A percentile compares a stretch with the other conserved stretches of the same genome.
phyloP scores from a whole-genome alignment of 2,888 invertebrate genomes.

The Prenolepis imparis region DNA sequence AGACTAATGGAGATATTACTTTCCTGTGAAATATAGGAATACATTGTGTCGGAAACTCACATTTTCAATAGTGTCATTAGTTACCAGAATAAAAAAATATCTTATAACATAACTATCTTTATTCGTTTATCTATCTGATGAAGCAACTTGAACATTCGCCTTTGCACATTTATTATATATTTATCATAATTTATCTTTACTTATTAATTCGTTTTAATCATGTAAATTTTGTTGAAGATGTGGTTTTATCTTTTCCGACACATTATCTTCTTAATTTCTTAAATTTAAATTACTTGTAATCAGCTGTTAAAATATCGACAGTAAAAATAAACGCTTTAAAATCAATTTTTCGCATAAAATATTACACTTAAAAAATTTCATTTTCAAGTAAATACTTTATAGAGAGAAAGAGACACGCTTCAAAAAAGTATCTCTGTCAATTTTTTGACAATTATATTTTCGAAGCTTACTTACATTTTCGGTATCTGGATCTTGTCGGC shows the following conservation, averaged over 20 bases:
- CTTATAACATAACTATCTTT: background rate
- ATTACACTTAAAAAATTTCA: background rate
- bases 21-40: constrained; percentile 26
- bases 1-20: constrained; percentile 22
- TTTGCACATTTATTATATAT: constrained; percentile 16
- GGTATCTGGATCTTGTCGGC: constrained; percentile 99
- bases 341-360: background rate
- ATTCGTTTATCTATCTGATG: background rate
- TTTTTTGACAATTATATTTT: background rate
- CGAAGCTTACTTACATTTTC: constrained; percentile 93
- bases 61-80: background rate
- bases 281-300: background rate
- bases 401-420: background rate
- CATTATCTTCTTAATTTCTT: background rate
- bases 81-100: background rate
- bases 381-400: background rate
- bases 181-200: constrained; percentile 5
- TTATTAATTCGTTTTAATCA: background rate
- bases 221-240: background rate
- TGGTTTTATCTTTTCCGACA: background rate
- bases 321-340: background rate
- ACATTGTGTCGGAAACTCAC: background rate
- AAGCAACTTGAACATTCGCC: constrained; percentile 18
- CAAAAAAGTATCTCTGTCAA: background rate
- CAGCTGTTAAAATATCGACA: background rate